These are phyloP conservation scores for Cylindroiulus punctatus DNA, from an alignment of 2,888 invertebrate genomes.

Conservation along the genomic window DNA sequence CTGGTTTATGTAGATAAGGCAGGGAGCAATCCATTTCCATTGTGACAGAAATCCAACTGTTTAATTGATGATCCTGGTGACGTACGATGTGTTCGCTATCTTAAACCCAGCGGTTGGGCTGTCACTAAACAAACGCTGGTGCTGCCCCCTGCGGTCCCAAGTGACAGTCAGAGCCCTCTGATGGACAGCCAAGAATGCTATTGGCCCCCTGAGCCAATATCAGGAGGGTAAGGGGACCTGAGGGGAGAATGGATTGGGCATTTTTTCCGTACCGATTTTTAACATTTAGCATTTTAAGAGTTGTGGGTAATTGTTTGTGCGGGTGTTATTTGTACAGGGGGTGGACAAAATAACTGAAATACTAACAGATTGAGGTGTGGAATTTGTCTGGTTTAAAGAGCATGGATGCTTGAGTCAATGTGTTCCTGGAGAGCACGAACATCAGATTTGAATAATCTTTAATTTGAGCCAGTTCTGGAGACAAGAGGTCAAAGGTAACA, in stretches of 20 bases:
- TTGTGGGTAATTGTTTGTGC: too few species aligned
- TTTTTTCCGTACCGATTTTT: neutral
- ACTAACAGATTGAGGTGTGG: too few species aligned
- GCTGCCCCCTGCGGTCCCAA: slow-evolving; percentile 45
- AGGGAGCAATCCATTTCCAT: slow-evolving; percentile 47
- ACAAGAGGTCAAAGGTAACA: too few species aligned
- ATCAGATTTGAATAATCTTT: too few species aligned
- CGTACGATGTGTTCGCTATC: slow-evolving; percentile 52
- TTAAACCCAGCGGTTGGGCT: slow-evolving; percentile 54
- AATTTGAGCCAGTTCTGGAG: too few species aligned
- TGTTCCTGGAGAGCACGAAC: too few species aligned
- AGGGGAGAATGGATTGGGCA: neutral
- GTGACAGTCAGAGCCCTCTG: slow-evolving; percentile 48
- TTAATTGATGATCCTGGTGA: slow-evolving; percentile 52
- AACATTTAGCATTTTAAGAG: neutral
- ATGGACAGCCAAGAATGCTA: slow-evolving; percentile 14
- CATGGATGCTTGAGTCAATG: too few species aligned
- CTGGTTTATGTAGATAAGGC: slow-evolving; percentile 48
- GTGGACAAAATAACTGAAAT: too few species aligned
- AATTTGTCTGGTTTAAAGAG: too few species aligned
- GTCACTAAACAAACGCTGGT: slow-evolving; percentile 52
- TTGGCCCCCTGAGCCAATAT: neutral
- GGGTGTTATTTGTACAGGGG: too few species aligned
- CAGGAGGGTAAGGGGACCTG: neutral
- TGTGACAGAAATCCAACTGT: slow-evolving; percentile 53